Percentiles rank a stretch among this genome's conserved stretches.
phyloP scores from a whole-genome alignment of 2,113 vertebrate genomes.

The Ardeotis arabs region DNA sequence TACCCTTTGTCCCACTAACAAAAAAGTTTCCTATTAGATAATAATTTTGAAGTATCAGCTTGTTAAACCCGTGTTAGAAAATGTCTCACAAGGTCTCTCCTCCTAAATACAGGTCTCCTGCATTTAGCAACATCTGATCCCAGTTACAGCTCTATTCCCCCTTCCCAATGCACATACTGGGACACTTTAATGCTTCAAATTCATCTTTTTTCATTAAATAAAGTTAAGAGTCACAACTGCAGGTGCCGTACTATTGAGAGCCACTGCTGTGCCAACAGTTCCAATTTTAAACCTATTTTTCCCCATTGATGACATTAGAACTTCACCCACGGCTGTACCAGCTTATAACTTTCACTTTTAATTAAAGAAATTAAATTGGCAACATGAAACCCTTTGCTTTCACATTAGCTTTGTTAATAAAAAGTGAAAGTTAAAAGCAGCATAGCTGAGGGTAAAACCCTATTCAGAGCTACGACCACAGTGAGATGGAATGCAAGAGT shows the following conservation, averaged over 20 bases:
- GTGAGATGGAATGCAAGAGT: neutral
- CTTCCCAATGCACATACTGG: neutral
- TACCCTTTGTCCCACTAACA: neutral
- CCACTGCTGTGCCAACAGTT: slow-evolving; percentile 59
- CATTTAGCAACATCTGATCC: slow-evolving; percentile 22
- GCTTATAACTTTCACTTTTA: slow-evolving; percentile 80
- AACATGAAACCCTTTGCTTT: slow-evolving; percentile 77
- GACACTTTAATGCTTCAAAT: slow-evolving; percentile 45
- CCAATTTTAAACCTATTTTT: slow-evolving; percentile 75
- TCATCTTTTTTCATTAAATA: slow-evolving; percentile 63
- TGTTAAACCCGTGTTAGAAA: neutral
- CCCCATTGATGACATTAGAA: slow-evolving; percentile 72
- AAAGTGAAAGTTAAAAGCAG: slow-evolving; percentile 72
- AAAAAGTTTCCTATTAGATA: neutral
- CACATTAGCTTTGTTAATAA: slow-evolving; percentile 76
- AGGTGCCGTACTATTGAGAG: slow-evolving; percentile 5
- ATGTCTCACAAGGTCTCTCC: neutral
- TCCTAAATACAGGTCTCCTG: neutral
- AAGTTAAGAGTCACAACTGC: slow-evolving; percentile 52
- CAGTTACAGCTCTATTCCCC: slow-evolving; percentile 22
- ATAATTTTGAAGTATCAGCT: neutral
- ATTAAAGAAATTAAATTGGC: slow-evolving; percentile 81
- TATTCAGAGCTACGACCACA: neutral
- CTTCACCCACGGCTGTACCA: slow-evolving; percentile 74
- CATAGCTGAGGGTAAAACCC: slow-evolving; percentile 59